Percentiles rank a stretch among this genome's conserved stretches.
Conservation (phyloP, 2,888 invertebrate species). For the Aromia moschata region DNA sequence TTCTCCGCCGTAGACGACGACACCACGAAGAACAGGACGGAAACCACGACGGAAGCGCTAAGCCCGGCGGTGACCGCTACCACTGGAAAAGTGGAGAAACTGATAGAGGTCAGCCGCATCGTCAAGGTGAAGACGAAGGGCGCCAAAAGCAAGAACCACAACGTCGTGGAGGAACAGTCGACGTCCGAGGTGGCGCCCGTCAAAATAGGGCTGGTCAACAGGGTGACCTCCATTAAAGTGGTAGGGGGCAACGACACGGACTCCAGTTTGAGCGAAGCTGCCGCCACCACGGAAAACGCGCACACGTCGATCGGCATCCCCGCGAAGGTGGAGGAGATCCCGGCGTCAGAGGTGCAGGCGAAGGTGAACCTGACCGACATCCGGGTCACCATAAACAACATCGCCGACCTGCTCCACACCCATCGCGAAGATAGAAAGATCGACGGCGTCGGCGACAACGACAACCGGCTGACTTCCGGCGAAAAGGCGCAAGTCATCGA, state of each 20-base stretch:
- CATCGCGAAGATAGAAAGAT: conserved; percentile 51
- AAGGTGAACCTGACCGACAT: conserved; percentile 43
- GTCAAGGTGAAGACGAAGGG: conserved; percentile 75
- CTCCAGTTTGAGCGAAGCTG: conserved; percentile 40
- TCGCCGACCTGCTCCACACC: background rate
- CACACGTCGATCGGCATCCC: conserved; percentile 29
- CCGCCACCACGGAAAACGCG: conserved; percentile 24
- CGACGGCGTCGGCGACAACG: conserved; percentile 58
- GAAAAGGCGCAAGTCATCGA: conserved; percentile 59
- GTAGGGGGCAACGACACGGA: conserved; percentile 65
- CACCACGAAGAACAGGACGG: conserved; percentile 48
- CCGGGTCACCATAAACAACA: conserved; percentile 31
- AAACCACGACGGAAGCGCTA: conserved; percentile 58
- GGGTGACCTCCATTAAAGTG: conserved; percentile 74
- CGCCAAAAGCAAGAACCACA: conserved; percentile 68
- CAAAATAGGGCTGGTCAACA: conserved; percentile 75
- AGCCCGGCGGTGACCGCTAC: conserved; percentile 51
- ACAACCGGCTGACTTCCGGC: conserved; percentile 30
- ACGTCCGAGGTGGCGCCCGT: conserved; percentile 70
- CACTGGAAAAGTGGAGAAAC: conserved; percentile 65
- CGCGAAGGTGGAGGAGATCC: conserved; percentile 45
- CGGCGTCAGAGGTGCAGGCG: conserved; percentile 22
- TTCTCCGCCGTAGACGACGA: conserved; percentile 62
- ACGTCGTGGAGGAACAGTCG: conserved; percentile 60
- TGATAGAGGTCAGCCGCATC: conserved; percentile 75